These are phyloP conservation scores for Stomatorhinus walkeri DNA, from an alignment of 2,797 vertebrate species.

Conservation along the genomic window DNA sequence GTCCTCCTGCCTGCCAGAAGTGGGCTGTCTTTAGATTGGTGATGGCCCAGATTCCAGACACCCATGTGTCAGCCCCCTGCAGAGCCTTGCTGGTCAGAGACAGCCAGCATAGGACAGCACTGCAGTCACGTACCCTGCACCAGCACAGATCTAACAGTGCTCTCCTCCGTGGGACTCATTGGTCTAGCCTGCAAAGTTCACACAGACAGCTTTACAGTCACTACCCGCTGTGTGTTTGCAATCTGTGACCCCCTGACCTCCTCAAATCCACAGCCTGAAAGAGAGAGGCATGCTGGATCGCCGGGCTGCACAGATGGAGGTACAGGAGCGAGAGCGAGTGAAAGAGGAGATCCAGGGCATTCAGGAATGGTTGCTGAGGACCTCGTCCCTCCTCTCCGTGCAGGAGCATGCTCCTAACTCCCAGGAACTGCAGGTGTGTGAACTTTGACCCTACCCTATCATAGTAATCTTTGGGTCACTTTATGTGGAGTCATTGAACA, in stretches of 20 bases:
- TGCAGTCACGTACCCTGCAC: not conserved
- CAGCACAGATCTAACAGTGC: not conserved
- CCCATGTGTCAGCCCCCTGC: not conserved
- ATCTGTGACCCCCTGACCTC: not conserved
- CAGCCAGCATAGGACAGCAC: not conserved
- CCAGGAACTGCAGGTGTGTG: conserved; percentile 69
- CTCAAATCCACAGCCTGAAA: conserved; percentile 47
- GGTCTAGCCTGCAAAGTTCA: not conserved
- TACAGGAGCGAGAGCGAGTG: conserved; percentile 66
- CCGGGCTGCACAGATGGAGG: conserved; percentile 56
- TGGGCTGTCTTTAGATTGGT: conserved; percentile 18
- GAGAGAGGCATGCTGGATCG: conserved; percentile 61
- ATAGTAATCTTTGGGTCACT: not conserved
- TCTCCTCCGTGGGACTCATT: not conserved
- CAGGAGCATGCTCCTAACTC: conserved; percentile 49
- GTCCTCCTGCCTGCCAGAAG: conserved; percentile 6
- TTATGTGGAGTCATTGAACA: not conserved
- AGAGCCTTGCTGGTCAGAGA: not conserved
- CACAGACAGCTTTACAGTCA: not conserved
- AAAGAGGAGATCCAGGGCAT: conserved; percentile 65
- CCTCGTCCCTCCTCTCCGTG: conserved; percentile 41
- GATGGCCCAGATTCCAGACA: conserved; percentile 18
- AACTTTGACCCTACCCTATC: not conserved
- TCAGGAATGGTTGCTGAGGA: conserved; percentile 53
- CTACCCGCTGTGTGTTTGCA: not conserved